Percentiles rank a stretch among this genome's conserved stretches.
These are phyloP conservation scores for Xestia rhomboidea DNA, from an alignment of 2,888 invertebrate species.

Conservation along the genomic window DNA sequence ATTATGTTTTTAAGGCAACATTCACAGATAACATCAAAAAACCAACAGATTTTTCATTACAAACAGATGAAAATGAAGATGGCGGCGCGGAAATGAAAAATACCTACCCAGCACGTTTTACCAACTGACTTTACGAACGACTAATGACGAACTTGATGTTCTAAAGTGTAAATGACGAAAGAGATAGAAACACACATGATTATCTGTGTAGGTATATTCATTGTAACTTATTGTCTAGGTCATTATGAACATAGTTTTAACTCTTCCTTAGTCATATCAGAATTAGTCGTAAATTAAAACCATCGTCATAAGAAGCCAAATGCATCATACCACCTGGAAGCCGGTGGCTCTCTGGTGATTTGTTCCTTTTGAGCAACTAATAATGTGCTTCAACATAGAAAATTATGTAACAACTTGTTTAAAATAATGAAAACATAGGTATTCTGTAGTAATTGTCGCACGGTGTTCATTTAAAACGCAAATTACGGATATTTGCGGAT, in stretches of 20 bases:
- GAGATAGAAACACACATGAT: conserved; percentile 31
- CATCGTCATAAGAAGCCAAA: neutral
- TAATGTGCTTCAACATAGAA: neutral
- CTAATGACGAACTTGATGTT: conserved; percentile 47
- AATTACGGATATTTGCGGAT: neutral
- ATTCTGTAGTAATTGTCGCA: neutral
- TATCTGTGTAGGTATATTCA: neutral
- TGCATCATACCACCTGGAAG: neutral
- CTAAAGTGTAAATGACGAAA: conserved; percentile 39
- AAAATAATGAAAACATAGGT: neutral
- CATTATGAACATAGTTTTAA: neutral
- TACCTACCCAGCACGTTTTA: conserved; percentile 51
- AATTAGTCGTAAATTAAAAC: neutral
- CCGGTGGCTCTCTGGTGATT: neutral
- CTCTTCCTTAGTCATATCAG: conserved; percentile 4
- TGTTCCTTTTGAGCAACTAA: neutral
- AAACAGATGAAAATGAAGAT: conserved; percentile 60
- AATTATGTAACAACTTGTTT: neutral
- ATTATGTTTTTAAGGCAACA: conserved; percentile 38
- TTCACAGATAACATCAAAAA: conserved; percentile 52
- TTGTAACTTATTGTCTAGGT: conserved; percentile 10
- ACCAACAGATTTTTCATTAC: conserved; percentile 56
- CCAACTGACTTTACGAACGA: conserved; percentile 41
- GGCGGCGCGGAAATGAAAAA: conserved; percentile 64
- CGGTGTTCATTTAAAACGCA: conserved; percentile 11